Percentiles rank a stretch among this genome's conserved stretches.
These are phyloP conservation scores for Theonella swinhoei DNA, from an alignment of 37 sponge, comb jelly and placozoan genomes.

Conservation along the genomic window DNA sequence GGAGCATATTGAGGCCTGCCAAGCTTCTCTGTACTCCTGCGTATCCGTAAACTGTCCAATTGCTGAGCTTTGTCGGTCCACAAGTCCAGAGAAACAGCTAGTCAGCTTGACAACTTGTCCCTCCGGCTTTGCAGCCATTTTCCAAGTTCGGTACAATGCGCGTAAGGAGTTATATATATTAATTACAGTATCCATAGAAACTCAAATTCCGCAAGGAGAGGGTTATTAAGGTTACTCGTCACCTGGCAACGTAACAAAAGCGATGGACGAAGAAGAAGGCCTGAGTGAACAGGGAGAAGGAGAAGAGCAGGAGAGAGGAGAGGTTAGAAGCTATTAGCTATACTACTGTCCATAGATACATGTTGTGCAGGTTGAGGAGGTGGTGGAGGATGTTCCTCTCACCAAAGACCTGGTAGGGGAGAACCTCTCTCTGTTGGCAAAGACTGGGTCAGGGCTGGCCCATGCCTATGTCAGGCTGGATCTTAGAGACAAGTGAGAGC, in stretches of 20 bases:
- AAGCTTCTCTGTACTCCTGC: slow-evolving; percentile 16
- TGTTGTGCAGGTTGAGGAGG: neutral
- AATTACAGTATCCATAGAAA: no score
- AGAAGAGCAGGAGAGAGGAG: neutral
- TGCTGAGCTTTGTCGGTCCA: slow-evolving; percentile 7
- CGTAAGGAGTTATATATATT: neutral
- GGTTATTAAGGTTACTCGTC: no score
- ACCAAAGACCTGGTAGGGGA: slow-evolving; percentile 62
- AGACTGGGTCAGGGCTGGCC: slow-evolving; percentile 80
- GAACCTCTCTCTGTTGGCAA: slow-evolving; percentile 76
- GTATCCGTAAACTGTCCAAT: slow-evolving; percentile 7
- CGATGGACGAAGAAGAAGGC: neutral
- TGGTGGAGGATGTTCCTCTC: slow-evolving; percentile 26
- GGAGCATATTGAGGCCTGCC: slow-evolving; percentile 5
- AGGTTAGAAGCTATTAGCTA: neutral
- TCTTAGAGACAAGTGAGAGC: slow-evolving; percentile 72
- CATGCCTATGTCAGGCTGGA: slow-evolving; percentile 87
- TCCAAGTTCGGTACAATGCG: no score
- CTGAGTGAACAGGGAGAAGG: no score
- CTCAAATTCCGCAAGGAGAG: no score
- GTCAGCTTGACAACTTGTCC: neutral
- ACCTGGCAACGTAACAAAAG: neutral
- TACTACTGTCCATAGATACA: no score
- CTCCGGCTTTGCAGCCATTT: slow-evolving; percentile 13
- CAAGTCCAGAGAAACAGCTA: slow-evolving; percentile 63